A percentile compares a stretch with the other conserved stretches of the same genome.
These are phyloP conservation scores for Listrodromus nycthemerus DNA, from an alignment of 2,888 invertebrate genomes.

Conservation along the genomic window DNA sequence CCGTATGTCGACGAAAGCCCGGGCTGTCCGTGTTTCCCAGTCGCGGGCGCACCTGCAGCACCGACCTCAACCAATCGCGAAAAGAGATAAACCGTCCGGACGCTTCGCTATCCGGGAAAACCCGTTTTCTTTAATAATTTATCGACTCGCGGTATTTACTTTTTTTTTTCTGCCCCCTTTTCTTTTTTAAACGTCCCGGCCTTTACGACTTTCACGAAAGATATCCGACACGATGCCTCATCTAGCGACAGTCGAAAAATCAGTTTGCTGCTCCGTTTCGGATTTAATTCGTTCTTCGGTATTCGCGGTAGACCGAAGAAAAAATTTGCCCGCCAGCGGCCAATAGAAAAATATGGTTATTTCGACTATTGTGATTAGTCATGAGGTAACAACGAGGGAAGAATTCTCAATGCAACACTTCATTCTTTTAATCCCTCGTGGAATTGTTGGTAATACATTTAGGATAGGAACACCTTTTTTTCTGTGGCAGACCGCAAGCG, in stretches of 20 bases:
- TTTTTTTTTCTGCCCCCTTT: background rate
- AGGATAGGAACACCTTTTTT: too few relatives aligned
- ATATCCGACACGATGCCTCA: background rate
- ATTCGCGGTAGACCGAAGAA: too few relatives aligned
- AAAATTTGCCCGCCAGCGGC: too few relatives aligned
- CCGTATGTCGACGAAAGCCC: conserved; percentile 19
- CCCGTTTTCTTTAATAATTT: conserved; percentile 14
- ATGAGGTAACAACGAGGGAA: too few relatives aligned
- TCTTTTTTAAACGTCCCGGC: background rate
- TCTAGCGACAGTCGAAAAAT: background rate
- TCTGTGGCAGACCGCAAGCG: too few relatives aligned
- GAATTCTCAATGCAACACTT: too few relatives aligned
- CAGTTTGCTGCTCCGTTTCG: background rate
- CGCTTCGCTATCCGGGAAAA: background rate
- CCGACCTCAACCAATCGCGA: conserved; percentile 31
- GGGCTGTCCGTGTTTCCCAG: background rate
- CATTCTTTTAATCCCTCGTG: too few relatives aligned
- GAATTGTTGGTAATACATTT: too few relatives aligned
- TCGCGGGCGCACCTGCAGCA: conserved; percentile 17
- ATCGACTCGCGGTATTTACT: background rate
- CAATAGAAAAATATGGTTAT: too few relatives aligned
- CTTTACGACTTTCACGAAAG: background rate
- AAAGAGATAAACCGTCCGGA: background rate
- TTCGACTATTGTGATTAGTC: too few relatives aligned
- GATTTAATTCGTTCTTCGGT: background rate